These are phyloP conservation scores for Micrastur ruficollis DNA, from an alignment of 2,797 vertebrate species.

Conservation along the genomic window DNA sequence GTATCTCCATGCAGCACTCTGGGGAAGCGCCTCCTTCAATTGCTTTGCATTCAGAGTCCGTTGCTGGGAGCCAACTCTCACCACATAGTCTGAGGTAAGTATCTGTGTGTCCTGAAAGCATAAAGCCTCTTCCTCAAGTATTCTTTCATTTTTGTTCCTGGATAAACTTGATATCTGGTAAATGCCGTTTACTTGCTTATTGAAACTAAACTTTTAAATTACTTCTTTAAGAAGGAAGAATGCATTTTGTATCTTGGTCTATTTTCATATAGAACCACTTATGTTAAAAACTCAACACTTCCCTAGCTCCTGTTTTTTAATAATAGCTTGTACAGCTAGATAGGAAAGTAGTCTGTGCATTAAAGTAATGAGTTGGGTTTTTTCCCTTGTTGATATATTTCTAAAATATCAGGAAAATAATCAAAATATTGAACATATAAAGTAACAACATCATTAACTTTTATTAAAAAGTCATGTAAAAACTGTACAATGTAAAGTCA, in stretches of 20 bases:
- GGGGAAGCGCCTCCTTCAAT: background rate
- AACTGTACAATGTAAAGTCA: background rate
- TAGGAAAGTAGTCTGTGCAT: background rate
- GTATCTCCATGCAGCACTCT: fast-evolving
- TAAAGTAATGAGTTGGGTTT: background rate
- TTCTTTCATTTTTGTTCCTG: background rate
- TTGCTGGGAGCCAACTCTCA: background rate
- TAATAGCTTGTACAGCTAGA: background rate
- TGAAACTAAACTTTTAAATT: background rate
- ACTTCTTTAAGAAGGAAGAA: background rate
- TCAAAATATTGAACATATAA: background rate
- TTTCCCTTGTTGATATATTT: background rate
- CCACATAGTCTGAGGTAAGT: background rate
- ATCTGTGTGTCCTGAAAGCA: background rate
- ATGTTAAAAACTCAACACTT: background rate
- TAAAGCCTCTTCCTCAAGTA: background rate
- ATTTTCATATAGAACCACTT: background rate
- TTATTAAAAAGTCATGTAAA: background rate
- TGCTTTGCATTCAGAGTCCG: background rate
- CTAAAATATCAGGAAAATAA: background rate
- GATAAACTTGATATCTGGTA: background rate
- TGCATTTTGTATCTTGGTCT: background rate
- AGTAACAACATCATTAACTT: background rate
- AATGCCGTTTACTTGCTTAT: background rate
- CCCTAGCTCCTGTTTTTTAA: background rate